phyloP scores from a whole-genome alignment of 2,797 vertebrate species.

The Urosaurus nigricauda region DNA sequence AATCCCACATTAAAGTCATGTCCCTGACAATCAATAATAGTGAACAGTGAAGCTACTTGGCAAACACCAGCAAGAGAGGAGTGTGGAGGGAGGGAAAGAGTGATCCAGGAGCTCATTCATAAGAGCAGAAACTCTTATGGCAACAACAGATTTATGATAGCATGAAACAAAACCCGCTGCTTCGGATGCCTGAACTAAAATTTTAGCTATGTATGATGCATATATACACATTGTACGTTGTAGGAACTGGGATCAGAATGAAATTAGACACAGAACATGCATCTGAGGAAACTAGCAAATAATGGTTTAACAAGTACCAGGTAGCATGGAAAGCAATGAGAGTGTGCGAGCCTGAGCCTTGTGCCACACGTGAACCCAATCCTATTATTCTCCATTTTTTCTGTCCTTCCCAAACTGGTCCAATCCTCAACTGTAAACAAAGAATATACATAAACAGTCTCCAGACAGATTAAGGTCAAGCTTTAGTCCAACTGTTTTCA shows the following conservation, averaged over 20 bases:
- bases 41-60: no score
- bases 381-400: neutral
- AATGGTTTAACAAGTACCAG: neutral
- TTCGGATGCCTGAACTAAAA: no score
- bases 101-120: neutral
- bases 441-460: constrained; percentile 73
- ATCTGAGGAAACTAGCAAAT: neutral
- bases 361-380: neutral
- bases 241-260: no score
- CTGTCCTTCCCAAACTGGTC: constrained; percentile 55
- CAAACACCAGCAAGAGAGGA: neutral
- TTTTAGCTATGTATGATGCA: no score
- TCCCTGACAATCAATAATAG: no score
- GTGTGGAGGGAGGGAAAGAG: neutral
- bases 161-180: no score
- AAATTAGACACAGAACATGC: no score
- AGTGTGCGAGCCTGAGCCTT: neutral
- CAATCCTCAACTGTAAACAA: constrained; percentile 74
- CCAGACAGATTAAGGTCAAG: constrained; percentile 77
- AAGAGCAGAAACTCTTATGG: no score
- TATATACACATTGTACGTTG: no score
- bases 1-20: no score
- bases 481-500: constrained; percentile 75
- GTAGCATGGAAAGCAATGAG: neutral
- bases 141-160: no score